Percentiles rank a stretch among this genome's conserved stretches.
These are phyloP conservation scores for Rugalucina vietnamica DNA, from an alignment of 2,888 invertebrate species.

Conservation along the genomic window DNA sequence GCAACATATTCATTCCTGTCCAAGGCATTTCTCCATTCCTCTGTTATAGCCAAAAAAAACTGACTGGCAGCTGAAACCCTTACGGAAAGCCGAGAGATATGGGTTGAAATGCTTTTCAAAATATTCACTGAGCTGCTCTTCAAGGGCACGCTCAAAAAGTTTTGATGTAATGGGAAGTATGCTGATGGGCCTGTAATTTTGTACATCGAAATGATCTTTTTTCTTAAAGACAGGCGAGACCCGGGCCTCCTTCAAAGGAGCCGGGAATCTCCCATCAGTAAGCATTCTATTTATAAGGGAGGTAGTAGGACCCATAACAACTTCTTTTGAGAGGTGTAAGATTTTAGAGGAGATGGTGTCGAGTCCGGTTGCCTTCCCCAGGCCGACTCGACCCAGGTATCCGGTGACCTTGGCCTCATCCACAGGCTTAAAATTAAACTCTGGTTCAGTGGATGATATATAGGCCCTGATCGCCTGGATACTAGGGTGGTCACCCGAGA, in stretches of 20 bases:
- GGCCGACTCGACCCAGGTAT: background rate
- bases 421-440: background rate
- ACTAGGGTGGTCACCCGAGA: background rate
- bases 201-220: background rate
- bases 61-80: too few relatives aligned
- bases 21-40: slow-evolving; percentile 1
- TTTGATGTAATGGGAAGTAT: background rate
- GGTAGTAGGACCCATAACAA: background rate
- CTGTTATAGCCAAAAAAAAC: background rate
- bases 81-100: background rate
- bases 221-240: background rate
- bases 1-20: background rate
- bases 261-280: background rate
- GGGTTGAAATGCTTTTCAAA: slow-evolving; percentile 2
- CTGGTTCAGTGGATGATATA: background rate
- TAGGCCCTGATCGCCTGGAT: background rate
- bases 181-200: slow-evolving; percentile 1
- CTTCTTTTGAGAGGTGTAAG: background rate
- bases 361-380: background rate
- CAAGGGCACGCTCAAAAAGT: background rate
- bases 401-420: background rate
- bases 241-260: background rate
- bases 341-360: background rate
- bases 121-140: background rate
- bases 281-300: background rate